These are phyloP conservation scores for Euwallacea fornicatus DNA, from an alignment of 1,140 invertebrate genomes.

Conservation along the genomic window DNA sequence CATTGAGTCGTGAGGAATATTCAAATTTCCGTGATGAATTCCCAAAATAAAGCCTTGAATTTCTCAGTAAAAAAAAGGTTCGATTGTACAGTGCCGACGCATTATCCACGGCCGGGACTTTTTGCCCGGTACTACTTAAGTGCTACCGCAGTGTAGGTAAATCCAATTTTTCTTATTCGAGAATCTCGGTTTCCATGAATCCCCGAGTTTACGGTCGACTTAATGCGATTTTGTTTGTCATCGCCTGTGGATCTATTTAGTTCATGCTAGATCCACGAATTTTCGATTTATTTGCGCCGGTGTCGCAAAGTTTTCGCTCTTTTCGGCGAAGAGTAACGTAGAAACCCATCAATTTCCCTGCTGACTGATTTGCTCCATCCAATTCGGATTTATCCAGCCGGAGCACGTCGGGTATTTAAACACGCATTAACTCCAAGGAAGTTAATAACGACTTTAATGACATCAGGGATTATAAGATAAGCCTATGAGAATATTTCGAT, in stretches of 20 bases:
- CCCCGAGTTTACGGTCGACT: slow-evolving; percentile 13
- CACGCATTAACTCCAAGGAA: slow-evolving; percentile 5
- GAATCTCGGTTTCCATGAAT: slow-evolving; percentile 11
- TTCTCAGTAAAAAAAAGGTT: slow-evolving; percentile 6
- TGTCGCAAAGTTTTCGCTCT: too few species aligned
- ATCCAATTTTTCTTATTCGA: slow-evolving; percentile 2
- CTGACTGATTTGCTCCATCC: not conserved
- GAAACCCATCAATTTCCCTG: too few species aligned
- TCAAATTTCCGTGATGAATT: not conserved
- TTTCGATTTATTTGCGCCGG: too few species aligned
- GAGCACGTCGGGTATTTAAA: slow-evolving; percentile 8
- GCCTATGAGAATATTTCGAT: slow-evolving; percentile 19
- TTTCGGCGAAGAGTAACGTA: too few species aligned
- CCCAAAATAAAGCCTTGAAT: not conserved
- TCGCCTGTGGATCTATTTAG: not conserved
- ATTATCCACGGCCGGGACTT: slow-evolving; percentile 14
- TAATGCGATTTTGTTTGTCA: slow-evolving; percentile 10
- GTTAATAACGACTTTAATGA: slow-evolving; percentile 20
- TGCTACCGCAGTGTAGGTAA: slow-evolving; percentile 15
- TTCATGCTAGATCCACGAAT: too few species aligned
- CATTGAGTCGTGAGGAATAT: not conserved
- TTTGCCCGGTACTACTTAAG: slow-evolving; percentile 10
- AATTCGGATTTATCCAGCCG: not conserved
- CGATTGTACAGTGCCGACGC: slow-evolving; percentile 13
- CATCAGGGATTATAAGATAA: slow-evolving; percentile 21